A percentile compares a stretch with the other conserved stretches of the same genome.
phyloP scores from a whole-genome alignment of 2,888 invertebrate genomes.

The Patella pellucida region DNA sequence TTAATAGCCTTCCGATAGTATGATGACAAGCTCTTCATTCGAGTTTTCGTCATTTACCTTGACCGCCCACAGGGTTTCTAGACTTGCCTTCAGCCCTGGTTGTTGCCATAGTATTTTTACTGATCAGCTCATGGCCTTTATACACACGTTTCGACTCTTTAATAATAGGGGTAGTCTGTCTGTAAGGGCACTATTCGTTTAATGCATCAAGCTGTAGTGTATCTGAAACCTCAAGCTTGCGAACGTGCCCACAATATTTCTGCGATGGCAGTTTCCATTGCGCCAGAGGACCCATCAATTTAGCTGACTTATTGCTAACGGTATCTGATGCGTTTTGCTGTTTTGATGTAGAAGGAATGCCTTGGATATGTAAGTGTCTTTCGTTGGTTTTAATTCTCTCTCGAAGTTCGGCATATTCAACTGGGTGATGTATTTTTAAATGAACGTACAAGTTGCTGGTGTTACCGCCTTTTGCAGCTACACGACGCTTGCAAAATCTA shows the following conservation, averaged over 20 bases:
- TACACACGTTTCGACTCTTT: constrained; percentile 21
- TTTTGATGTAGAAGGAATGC: too few relatives aligned
- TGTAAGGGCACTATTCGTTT: neutral
- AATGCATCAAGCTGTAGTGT: neutral
- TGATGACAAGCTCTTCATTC: constrained; percentile 12
- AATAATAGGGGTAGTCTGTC: neutral
- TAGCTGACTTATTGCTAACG: too few relatives aligned
- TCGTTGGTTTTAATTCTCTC: too few relatives aligned
- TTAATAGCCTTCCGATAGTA: constrained; percentile 19
- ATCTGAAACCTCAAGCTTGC: neutral
- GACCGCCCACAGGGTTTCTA: neutral
- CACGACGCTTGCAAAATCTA: too few relatives aligned
- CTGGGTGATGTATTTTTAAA: too few relatives aligned
- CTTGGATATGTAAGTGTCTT: too few relatives aligned
- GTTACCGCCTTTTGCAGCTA: too few relatives aligned
- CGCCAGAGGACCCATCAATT: constrained; percentile 6
- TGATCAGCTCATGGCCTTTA: neutral
- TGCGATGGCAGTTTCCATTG: constrained; percentile 6
- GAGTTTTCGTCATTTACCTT: constrained; percentile 14
- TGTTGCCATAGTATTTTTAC: neutral
- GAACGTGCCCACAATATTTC: constrained; percentile 5
- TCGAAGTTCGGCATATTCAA: too few relatives aligned
- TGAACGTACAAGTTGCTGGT: too few relatives aligned
- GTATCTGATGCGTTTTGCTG: too few relatives aligned
- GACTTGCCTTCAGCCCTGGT: neutral